Evolutionary conservation across 2,888 invertebrate species (phyloP), one percentile per base, ranked within the genome.

Genomic region (Muschampia plurimacula): DNA sequence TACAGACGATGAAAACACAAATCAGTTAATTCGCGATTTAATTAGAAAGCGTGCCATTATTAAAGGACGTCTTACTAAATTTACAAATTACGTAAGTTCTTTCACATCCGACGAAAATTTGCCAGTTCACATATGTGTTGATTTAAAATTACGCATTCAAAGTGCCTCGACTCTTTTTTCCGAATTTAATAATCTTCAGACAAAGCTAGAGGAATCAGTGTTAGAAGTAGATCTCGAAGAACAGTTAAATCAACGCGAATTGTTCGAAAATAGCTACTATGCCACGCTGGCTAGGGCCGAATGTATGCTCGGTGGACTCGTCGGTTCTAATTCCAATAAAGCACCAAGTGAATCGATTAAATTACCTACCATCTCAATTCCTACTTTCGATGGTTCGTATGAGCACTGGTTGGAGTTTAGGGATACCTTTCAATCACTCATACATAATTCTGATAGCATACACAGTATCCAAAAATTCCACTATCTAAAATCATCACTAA

Each of bases 41-140:
- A 12, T 65, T 41, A 72, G 66, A 65, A 67, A 71, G 57, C 64
- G 71, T 13, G 71, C 65, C 13, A 57, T 57, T 12, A 59, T 66
- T 41, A 71, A 71, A 49, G 62, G 67, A 36, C 57, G 67, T 32
- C 36, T 66, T 15, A 72, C 67, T 22, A 66, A 41, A 67, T 72
- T 72, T 57, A 15, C 52, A 15, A 65, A 46, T 44, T 22, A 44
- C 39, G 12, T 39, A 44, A 46, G 15, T 28, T 15, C 15, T 65
- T 65, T 65, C 63, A 63, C 63, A 63, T 63, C 41, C 36, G 63
- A 13, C 59, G 59, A 59, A 59, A 59, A 22, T 59, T 59, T 59
- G 32, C 59, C 32, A 59, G 63, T 63, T 57, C 65, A 71, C 44
- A 28, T 8, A 13, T 5, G 3, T n/a, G 46, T 49, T 49, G 46